Evolutionary conservation across 2,888 invertebrate species (phyloP).

Genomic region (Harpagoxenus sublaevis): DNA sequence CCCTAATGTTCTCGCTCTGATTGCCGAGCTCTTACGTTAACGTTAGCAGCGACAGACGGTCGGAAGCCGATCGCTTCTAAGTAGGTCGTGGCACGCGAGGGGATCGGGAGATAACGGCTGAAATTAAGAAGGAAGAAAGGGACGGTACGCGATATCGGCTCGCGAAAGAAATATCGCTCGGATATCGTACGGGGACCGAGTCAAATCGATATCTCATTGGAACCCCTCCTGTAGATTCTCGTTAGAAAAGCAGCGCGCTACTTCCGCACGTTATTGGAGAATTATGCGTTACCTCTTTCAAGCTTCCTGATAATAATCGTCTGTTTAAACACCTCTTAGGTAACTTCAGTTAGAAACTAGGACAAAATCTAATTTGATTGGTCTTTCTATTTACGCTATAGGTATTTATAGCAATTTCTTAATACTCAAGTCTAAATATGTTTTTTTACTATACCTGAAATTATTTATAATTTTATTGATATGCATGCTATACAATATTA

Average conservation of each 20-base stretch:
- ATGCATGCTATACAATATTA: background rate
- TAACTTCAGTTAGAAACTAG: background rate
- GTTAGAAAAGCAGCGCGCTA: slow-evolving; percentile 25
- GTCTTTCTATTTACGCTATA: background rate
- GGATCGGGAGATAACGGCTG: slow-evolving; percentile 32
- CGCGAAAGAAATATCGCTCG: slow-evolving; percentile 49
- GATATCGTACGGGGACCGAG: slow-evolving; percentile 19
- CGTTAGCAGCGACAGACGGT: slow-evolving; percentile 49
- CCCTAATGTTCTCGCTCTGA: slow-evolving; percentile 65
- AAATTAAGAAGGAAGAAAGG: slow-evolving; percentile 48
- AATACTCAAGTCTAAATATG: background rate
- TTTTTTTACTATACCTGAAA: background rate
- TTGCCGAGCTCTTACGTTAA: slow-evolving; percentile 49
- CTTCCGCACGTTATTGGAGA: slow-evolving; percentile 36
- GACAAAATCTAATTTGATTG: background rate
- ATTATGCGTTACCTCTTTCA: slow-evolving; percentile 28
- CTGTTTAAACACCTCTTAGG: background rate
- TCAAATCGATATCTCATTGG: slow-evolving; percentile 28
- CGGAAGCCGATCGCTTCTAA: slow-evolving; percentile 30
- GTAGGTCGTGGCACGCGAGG: slow-evolving; percentile 40
- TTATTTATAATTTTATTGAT: slow-evolving; percentile 8
- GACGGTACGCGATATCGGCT: slow-evolving; percentile 12
- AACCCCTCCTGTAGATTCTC: slow-evolving; percentile 18
- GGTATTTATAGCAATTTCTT: background rate
- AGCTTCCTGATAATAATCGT: slow-evolving; percentile 9